phyloP scores from a whole-genome alignment of 1,140 invertebrate species.

The Drosophila pseudoananassae region DNA sequence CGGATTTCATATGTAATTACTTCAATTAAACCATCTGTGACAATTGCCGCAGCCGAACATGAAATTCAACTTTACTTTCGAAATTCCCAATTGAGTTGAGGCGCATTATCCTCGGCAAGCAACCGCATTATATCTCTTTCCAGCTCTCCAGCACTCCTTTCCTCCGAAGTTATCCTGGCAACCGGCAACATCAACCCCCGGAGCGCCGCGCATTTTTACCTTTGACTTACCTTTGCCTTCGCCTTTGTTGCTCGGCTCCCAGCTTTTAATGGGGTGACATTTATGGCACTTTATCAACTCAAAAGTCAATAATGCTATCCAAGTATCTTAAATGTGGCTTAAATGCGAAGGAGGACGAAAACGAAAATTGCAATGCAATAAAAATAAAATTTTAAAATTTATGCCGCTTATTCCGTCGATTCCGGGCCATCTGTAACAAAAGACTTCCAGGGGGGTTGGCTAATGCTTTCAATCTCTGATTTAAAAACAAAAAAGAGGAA shows the following conservation, averaged over 20 bases:
- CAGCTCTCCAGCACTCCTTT: no score
- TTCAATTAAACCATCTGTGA: constrained; percentile 84
- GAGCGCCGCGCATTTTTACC: constrained; percentile 48
- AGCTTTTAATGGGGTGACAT: constrained; percentile 81
- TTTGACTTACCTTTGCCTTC: constrained; percentile 48
- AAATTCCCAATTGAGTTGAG: constrained; percentile 83
- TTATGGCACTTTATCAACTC: constrained; percentile 83
- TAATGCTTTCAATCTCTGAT: constrained; percentile 45
- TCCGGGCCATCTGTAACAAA: constrained; percentile 55
- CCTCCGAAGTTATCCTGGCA: constrained; percentile 17
- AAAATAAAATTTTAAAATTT: constrained; percentile 83
- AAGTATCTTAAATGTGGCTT: constrained; percentile 77
- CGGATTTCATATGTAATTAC: constrained; percentile 84
- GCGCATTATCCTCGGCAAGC: constrained; percentile 77
- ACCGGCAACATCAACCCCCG: constrained; percentile 34
- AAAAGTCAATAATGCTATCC: constrained; percentile 78
- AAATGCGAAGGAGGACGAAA: constrained; percentile 19
- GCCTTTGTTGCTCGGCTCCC: constrained; percentile 2
- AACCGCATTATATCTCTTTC: constrained; percentile 56
- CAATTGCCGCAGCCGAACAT: constrained; percentile 83
- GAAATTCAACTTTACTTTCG: constrained; percentile 84
- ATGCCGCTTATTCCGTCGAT: constrained; percentile 79
- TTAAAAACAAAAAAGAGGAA: constrained; percentile 12
- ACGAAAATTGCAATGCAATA: constrained; percentile 78
- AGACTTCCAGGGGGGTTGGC: constrained; percentile 44